phyloP scores from a whole-genome alignment of 2,797 vertebrate species.

The Cygnus olor region DNA sequence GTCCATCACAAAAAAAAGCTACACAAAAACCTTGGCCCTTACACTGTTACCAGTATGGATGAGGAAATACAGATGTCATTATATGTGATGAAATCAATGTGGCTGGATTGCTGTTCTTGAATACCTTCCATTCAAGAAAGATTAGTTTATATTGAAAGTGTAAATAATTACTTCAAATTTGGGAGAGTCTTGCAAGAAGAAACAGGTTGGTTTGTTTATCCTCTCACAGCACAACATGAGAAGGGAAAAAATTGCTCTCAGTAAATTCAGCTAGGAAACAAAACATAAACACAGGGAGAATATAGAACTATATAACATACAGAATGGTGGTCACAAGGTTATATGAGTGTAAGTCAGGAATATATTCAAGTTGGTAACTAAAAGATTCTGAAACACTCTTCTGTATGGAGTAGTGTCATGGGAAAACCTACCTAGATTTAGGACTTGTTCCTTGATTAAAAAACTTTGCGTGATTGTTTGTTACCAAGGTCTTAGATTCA shows the following conservation, averaged over 20 bases:
- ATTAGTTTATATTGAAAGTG: not conserved
- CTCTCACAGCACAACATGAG: not conserved
- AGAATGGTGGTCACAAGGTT: not conserved
- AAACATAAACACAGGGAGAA: not conserved
- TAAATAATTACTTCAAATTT: not conserved
- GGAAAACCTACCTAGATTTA: not conserved
- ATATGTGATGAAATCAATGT: not conserved
- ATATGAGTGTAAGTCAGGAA: not conserved
- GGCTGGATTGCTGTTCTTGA: not conserved
- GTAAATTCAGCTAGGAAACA: not conserved
- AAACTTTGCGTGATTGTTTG: not conserved
- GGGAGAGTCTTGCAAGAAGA: not conserved
- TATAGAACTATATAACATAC: not conserved
- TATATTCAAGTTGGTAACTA: not conserved
- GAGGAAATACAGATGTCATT: not conserved
- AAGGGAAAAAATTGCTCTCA: not conserved
- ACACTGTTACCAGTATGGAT: fast-evolving
- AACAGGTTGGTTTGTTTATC: not conserved
- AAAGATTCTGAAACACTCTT: not conserved
- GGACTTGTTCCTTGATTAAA: not conserved
- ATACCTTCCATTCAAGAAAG: not conserved
- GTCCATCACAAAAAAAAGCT: not conserved
- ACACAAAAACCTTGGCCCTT: not conserved
- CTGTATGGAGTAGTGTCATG: not conserved
- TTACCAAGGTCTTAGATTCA: not conserved